These are phyloP conservation scores for Andrena dorsata DNA, from an alignment of 2,888 invertebrate species.

Conservation along the genomic window DNA sequence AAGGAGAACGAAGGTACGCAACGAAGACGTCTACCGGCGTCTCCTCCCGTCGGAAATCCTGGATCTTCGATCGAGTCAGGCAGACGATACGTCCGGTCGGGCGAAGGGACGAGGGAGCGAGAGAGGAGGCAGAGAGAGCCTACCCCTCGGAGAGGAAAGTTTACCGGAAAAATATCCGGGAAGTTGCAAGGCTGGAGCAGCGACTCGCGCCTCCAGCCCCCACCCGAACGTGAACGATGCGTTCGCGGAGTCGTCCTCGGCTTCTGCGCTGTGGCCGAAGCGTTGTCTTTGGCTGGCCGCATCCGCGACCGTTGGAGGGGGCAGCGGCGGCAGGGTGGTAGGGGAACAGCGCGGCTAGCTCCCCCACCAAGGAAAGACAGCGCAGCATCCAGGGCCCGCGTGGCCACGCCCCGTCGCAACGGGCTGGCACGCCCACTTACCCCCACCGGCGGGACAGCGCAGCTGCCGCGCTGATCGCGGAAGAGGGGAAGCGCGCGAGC, in stretches of 20 bases:
- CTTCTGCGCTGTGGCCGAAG: slow-evolving; percentile 72
- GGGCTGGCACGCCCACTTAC: slow-evolving; percentile 51
- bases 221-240: slow-evolving; percentile 19
- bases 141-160: slow-evolving; percentile 74
- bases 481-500: slow-evolving; percentile 44
- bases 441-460: slow-evolving; percentile 39
- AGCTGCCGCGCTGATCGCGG: slow-evolving; percentile 11
- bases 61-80: slow-evolving; percentile 76
- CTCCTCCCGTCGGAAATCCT: slow-evolving; percentile 76
- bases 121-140: slow-evolving; percentile 46
- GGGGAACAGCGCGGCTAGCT: slow-evolving; percentile 13
- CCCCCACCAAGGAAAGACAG: slow-evolving; percentile 53
- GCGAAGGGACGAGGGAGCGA: slow-evolving; percentile 53
- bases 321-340: background rate
- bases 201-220: slow-evolving; percentile 66
- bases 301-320: slow-evolving; percentile 16
- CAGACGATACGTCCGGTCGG: slow-evolving; percentile 73
- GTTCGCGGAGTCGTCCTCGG: slow-evolving; percentile 57
- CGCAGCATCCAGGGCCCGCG: slow-evolving; percentile 66
- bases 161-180: slow-evolving; percentile 83
- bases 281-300: slow-evolving; percentile 52
- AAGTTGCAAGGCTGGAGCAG: slow-evolving; percentile 72
- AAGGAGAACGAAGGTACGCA: slow-evolving; percentile 48
- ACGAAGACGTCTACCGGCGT: slow-evolving; percentile 65
- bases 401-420: slow-evolving; percentile 63